Evolutionary conservation across 1,140 invertebrate species (phyloP), one percentile per base, ranked within the genome.

Genomic region (Lepeophtheirus salmonis): DNA sequence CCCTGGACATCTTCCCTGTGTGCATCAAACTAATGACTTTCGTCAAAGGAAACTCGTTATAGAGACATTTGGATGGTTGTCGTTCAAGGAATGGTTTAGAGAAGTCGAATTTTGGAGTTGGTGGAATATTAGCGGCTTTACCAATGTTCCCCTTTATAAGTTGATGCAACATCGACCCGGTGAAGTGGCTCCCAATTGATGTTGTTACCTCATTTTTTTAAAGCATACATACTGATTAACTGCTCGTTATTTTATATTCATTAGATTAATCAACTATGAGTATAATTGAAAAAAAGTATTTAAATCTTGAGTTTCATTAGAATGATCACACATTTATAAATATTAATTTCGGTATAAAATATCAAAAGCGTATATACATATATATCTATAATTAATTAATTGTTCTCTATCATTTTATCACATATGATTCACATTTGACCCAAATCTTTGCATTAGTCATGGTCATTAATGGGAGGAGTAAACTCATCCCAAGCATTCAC

Each of bases 21-120:
- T 59, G 13, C 57, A 59, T 41, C 30, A 59, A 41, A 50, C 49
- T 17, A 21, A 52, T 52, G 59, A 61, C 25, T 61, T 61, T 18
- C 50, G 59, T 14, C 59, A 61, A 21, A 2, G 59, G 3, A 61
- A 61, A 25, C 51, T 53, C 10, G 26, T 61, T 2, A 53, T 61
- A 10, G 51, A 61, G 4, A 54, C 59, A 1, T 55, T 61, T 53
- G 50, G 59, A 16, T 61, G 59, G 59, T 26, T 61, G 50, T 48
- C 59, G 4, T 61, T 61, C 21, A 61, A 54, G 22, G 59, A 61
- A n/a, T 61, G 59, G 51, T 53, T 61, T 18, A 52, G 49, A 13
- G 59, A 61, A 20, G 14, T 50, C 2, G 25, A 24, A 22, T 61
- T 61, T 22, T 50, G 59, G 25, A 61, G 59, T 23, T 59, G 57